Conservation (phyloP, 2,888 invertebrate species). For the Amphipoea oculea region DNA sequence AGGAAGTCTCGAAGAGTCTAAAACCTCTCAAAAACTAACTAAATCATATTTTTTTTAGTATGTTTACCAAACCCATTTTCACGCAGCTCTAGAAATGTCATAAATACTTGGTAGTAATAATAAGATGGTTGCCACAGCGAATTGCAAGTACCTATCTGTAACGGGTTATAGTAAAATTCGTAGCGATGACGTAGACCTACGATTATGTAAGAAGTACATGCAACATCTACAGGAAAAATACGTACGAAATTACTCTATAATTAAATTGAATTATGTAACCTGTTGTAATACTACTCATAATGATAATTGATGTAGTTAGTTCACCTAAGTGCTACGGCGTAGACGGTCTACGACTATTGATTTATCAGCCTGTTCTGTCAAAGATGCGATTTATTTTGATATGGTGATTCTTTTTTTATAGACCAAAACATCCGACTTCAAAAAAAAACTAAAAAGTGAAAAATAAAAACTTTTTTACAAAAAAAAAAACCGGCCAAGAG, state of each 20-base stretch:
- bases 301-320: background rate
- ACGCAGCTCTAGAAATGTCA: background rate
- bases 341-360: constrained; percentile 26
- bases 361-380: background rate
- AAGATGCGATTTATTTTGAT: background rate
- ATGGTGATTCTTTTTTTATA: background rate
- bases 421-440: no score
- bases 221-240: background rate
- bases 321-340: constrained; percentile 35
- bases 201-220: background rate
- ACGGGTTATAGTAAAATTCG: constrained; percentile 20
- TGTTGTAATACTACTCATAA: background rate
- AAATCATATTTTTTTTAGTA: constrained; percentile 11
- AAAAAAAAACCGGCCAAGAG: no score
- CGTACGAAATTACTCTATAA: background rate
- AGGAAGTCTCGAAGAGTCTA: background rate
- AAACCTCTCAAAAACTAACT: background rate
- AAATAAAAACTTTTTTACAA: no score
- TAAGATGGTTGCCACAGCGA: constrained; percentile 12
- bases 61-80: constrained; percentile 18
- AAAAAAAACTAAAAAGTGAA: no score
- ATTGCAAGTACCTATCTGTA: background rate
- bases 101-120: constrained; percentile 9
- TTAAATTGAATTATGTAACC: background rate
- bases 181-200: constrained; percentile 4